Conservation (phyloP, 2,113 vertebrate species). For the Rhea americana region DNA sequence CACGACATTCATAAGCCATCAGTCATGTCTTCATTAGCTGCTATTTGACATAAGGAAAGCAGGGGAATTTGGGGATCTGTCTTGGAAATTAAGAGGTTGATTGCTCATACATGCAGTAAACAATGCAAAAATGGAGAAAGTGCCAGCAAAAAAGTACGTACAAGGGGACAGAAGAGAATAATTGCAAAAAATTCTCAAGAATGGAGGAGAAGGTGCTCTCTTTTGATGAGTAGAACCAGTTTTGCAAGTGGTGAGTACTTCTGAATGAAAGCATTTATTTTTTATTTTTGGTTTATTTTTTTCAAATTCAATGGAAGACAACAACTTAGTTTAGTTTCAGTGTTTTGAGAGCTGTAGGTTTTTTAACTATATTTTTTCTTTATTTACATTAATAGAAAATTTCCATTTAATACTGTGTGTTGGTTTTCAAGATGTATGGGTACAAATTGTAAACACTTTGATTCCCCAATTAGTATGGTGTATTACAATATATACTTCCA, state of each 20-base stretch:
- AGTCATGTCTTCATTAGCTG: neutral
- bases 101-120: neutral
- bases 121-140: neutral
- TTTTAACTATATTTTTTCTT: neutral
- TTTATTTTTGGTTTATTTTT: neutral
- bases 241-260: neutral
- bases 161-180: neutral
- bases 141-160: neutral
- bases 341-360: neutral
- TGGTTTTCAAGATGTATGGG: neutral
- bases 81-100: neutral
- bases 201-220: neutral
- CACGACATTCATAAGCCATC: neutral
- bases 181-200: neutral
- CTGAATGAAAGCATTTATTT: neutral
- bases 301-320: neutral
- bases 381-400: neutral
- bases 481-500: neutral
- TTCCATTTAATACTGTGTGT: neutral
- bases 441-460: neutral
- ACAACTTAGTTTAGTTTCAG: neutral
- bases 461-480: neutral
- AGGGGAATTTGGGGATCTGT: neutral
- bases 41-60: neutral
- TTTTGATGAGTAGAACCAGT: neutral